phyloP scores from a whole-genome alignment of 2,113 vertebrate species.

The Octodon degus region DNA sequence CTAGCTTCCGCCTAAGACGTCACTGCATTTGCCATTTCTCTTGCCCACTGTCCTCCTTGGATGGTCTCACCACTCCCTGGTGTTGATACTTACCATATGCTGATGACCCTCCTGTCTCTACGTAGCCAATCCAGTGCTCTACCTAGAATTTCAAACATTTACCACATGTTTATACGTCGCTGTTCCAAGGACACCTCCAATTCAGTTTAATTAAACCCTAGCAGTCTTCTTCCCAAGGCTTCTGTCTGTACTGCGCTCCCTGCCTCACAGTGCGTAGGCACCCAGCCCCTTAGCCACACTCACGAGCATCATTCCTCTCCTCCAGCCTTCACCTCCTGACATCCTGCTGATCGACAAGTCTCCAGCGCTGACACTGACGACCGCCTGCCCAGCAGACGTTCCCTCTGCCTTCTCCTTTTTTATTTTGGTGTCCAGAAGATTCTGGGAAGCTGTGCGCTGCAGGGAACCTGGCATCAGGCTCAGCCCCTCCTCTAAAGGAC shows the following conservation, averaged over 20 bases:
- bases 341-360: background rate
- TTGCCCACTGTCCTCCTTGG: background rate
- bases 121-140: background rate
- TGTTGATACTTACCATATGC: constrained; percentile 4
- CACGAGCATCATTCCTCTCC: background rate
- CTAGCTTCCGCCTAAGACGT: too few species aligned
- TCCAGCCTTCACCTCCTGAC: background rate
- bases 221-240: background rate
- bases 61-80: background rate
- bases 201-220: constrained; percentile 35
- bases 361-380: background rate
- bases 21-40: background rate
- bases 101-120: background rate
- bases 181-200: constrained; percentile 5
- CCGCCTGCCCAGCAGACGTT: background rate
- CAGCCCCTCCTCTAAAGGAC: background rate
- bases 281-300: background rate
- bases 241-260: background rate
- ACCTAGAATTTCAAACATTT: constrained; percentile 41
- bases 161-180: background rate
- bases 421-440: background rate
- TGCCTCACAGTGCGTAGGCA: background rate
- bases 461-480: background rate
- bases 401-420: background rate
- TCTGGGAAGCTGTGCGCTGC: background rate